These are phyloP conservation scores for Drosophila burlai DNA, from an alignment of 1,140 invertebrate species.

Conservation along the genomic window DNA sequence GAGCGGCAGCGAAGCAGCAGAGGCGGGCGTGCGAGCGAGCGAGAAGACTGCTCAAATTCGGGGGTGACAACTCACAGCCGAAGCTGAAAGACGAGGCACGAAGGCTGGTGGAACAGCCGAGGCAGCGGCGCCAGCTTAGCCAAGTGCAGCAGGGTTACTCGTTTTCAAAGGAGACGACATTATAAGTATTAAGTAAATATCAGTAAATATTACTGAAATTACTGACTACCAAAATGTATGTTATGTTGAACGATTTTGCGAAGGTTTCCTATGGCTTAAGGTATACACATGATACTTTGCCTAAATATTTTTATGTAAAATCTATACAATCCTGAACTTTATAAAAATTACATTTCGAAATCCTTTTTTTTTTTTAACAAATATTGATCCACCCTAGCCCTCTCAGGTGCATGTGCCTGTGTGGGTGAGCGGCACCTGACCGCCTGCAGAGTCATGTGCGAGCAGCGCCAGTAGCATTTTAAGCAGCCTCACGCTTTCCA, in stretches of 20 bases:
- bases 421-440: constrained; percentile 80
- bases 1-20: constrained; percentile 46
- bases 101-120: constrained; percentile 23
- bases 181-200: too few species aligned
- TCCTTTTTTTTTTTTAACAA: neutral
- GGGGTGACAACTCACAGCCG: constrained; percentile 68
- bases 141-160: constrained; percentile 27
- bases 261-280: neutral
- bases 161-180: neutral
- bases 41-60: constrained; percentile 56
- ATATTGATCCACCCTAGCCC: constrained; percentile 15
- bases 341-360: neutral
- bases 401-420: constrained; percentile 19
- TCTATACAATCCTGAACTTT: neutral
- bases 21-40: constrained; percentile 28
- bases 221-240: too few species aligned
- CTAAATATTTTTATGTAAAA: neutral
- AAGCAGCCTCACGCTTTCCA: constrained; percentile 84
- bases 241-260: neutral
- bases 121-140: constrained; percentile 40
- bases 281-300: neutral
- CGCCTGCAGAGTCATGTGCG: constrained; percentile 78
- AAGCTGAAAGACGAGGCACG: constrained; percentile 33
- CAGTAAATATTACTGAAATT: too few species aligned
- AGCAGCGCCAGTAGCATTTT: constrained; percentile 84